Base-by-base conservation (phyloP, 2,888 invertebrate genomes). In the Mylabris sibirica region DNA sequence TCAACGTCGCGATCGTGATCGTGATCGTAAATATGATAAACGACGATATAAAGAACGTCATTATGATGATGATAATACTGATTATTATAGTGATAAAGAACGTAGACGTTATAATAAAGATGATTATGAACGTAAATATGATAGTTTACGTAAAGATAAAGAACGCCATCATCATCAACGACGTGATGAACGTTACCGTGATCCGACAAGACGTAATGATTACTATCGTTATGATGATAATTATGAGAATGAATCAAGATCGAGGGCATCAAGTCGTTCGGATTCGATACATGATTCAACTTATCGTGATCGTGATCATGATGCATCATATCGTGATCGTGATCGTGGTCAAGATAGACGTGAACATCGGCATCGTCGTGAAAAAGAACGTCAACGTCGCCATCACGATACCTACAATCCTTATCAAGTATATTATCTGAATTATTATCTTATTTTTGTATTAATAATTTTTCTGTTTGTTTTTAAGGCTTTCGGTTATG, bases 71-170 rank as follows among this genome's bases (percentile, higher is more conserved):
- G 91, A 91, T 76, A 89, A 90, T 3, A 77, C 74, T 38, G 90
- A 91, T 81, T 90, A 90, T 82, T 90, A 89, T 81, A 91, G 91
- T 77, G 91, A 92, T 81, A 87, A 88, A 69, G 90, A 90, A 73
- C 85, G 87, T 44, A 44, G n/a, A 53, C 86, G 87, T 74, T 85
- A 88, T 63, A 75, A 80, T 41, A 80, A 82, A 60, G 83, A 84
- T 60, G 80, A 86, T 44, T 83, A 81, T 65, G 83, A 84, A 59
- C 74, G 81, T 64, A 83, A 84, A 68, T 85, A 85, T 72, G 79
- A 76, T 63, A 84, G 84, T 76, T 76, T 84, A 63, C 72, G 80
- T 59, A 82, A 81, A 66, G 82, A 84, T 22, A 85, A 87, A 72
- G 86, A 87, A 59, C 79, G 82, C 68, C 49, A 20, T 49, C 8